Base-by-base conservation (phyloP, 2,113 vertebrate genomes). In the Antennarius striatus region DNA sequence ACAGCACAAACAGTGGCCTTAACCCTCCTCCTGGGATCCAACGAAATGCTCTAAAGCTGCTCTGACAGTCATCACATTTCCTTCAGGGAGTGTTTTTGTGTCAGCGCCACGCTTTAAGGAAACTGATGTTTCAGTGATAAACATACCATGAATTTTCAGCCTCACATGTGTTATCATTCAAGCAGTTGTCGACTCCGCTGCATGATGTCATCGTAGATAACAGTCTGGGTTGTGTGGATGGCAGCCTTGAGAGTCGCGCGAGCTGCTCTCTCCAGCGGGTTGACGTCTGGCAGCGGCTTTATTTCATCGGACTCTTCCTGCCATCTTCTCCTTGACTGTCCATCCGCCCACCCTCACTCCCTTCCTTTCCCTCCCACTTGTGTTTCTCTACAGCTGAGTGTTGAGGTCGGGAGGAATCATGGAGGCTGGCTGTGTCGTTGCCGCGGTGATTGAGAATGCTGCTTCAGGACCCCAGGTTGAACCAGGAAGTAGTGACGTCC, bases 381-480 rank as follows among this genome's bases (percentile, higher is more conserved):
- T 64, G 68, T 82, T 77, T 73, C 72, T 84, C 81, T 70, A 82
- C 85, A 86, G 89, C 73, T 76, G 81, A 88, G 89, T 89, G 88
- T 89, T 91, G 90, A 89, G 86, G 90, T 87, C 84, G 85, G 84
- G 73, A 81, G 80, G 81, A 90, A 91, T 71, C 71, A 93, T 88
- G 92, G 92, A 94, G 84, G 86, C 91, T 83, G 86, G 81, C 82
- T 90, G 91, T 49, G 82, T 89, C 84, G 86, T 89, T 90, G 89
- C 90, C 85, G 90, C 90, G 90, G 89, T 85, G 86, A 91, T 89
- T 62, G 83, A 89, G 80, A 85, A 85, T 87, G 81, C 86, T 75
- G 86, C 83, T 86, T 86, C 85, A 81, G 83, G 83, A 82, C 80
- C 83, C 75, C 77, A 58, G 86, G 82, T 85, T 85, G 86, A 91